Base-by-base conservation (phyloP, 1,140 invertebrate species). In the Oreohelix idahoensis region DNA sequence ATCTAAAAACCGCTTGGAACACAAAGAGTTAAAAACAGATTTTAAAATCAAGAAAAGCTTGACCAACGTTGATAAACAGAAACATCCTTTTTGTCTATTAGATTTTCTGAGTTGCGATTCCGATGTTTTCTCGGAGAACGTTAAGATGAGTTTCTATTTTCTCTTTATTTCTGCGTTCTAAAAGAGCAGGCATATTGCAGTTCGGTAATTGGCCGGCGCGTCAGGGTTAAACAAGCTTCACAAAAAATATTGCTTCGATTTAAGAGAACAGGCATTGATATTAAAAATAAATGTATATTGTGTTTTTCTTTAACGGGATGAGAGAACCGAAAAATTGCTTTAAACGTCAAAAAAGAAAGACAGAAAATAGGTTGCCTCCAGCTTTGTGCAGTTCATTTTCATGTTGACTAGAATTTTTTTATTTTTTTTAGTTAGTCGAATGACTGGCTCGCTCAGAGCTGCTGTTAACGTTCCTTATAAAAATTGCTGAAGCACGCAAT, bases 251-350 rank as follows among this genome's bases (percentile, higher is more conserved):
- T 2, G 63, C 29, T 66, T 66, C 2, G 63, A 35, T 66, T 66
- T 66, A 66, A n/a, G 4, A 66, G 63, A 66, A 29, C 0, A 10
- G 29, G 53, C 5, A 58, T n/a, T 23, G 4, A 23, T 58, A 58
- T 58, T 58, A 58, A 58, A 58, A 58, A 10, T 58, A 58, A 58
- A 58, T 58, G 53, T 58, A 23, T 58, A 58, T 58, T 58, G 53
- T 23, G 5, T n/a, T 4, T 58, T 5, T 58, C 17, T 17, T 49
- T 2, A 23, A 11, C 23, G 2, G 1, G 26, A 58, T n/a, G 2
- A 58, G 4, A 58, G 5, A 15, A 23, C 17, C 53, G 15, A 20
- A 23, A 2, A 58, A 20, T 58, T 20, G 20, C 5, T 58, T 58
- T 58, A 58, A 58, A 58, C 23, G 42, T 45, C 42, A 45, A 45